phyloP scores from a whole-genome alignment of 1,140 invertebrate genomes.

The Pristionchus pacificus region DNA sequence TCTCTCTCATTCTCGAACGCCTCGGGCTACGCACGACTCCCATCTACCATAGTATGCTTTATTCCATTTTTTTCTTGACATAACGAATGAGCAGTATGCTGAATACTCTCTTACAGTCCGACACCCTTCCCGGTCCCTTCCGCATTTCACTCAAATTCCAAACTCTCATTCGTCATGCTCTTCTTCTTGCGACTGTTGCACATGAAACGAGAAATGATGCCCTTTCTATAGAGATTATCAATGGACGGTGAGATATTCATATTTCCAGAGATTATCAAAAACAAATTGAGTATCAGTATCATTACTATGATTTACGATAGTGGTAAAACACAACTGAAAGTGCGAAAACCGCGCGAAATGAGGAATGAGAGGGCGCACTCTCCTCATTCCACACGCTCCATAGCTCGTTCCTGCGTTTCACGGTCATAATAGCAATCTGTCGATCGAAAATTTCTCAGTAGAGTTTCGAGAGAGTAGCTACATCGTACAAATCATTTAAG shows the following conservation, averaged over 20 bases:
- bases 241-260: constrained; percentile 20
- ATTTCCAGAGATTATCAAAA: neutral
- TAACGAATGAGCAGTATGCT: no score
- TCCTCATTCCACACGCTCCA: no score
- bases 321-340: no score
- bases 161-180: constrained; percentile 32
- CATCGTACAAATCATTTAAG: no score
- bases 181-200: constrained; percentile 25
- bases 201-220: constrained; percentile 22
- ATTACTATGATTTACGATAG: no score
- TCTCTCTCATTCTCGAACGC: constrained; percentile 31
- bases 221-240: constrained; percentile 22
- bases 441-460: no score
- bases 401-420: no score
- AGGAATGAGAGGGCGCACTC: no score
- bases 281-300: no score
- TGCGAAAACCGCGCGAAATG: no score
- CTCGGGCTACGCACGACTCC: constrained; percentile 23
- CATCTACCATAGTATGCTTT: constrained; percentile 11
- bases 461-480: no score
- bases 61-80: neutral
- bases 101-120: constrained; percentile 15
- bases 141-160: constrained; percentile 39
- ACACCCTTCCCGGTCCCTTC: constrained; percentile 25
- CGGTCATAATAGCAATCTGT: no score